Evolutionary conservation across 2,797 vertebrate genomes (phyloP).

Genomic region (Triplophysa bombifrons): DNA sequence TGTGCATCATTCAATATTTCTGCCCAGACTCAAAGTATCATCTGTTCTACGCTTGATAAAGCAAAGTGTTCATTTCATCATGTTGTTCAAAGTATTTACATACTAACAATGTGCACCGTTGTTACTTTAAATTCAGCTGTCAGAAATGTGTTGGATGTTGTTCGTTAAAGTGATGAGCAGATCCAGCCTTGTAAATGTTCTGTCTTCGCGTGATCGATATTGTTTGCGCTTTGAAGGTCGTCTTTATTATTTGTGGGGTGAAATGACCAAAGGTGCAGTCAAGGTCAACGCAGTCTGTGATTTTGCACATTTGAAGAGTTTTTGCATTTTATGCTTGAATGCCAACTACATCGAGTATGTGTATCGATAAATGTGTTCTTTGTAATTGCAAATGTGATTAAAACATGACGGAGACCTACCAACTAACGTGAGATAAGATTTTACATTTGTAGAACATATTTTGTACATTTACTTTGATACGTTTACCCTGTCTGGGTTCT

Average conservation of each 20-base stretch:
- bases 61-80: constrained; percentile 1
- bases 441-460: constrained; percentile 31
- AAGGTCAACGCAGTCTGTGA: constrained; percentile 3
- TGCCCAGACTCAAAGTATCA: not conserved
- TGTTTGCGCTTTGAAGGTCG: constrained; percentile 20
- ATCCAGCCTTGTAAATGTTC: constrained; percentile 31
- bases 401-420: not conserved
- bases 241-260: not conserved
- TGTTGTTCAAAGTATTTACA: not conserved
- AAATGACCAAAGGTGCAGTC: constrained; percentile 24
- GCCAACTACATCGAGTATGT: not conserved
- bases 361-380: constrained; percentile 23
- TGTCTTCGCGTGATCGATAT: constrained; percentile 22
- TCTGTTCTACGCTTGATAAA: not conserved
- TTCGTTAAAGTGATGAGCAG: constrained; percentile 30
- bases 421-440: constrained; percentile 10
- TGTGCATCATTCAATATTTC: constrained; percentile 6
- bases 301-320: constrained; percentile 22
- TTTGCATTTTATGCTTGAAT: not conserved
- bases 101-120: not conserved
- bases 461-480: constrained; percentile 10
- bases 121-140: not conserved
- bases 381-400: not conserved
- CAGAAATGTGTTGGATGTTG: constrained; percentile 10
- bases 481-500: not conserved